phyloP scores from a whole-genome alignment of 2,797 vertebrate species.

The Chelon auratus region DNA sequence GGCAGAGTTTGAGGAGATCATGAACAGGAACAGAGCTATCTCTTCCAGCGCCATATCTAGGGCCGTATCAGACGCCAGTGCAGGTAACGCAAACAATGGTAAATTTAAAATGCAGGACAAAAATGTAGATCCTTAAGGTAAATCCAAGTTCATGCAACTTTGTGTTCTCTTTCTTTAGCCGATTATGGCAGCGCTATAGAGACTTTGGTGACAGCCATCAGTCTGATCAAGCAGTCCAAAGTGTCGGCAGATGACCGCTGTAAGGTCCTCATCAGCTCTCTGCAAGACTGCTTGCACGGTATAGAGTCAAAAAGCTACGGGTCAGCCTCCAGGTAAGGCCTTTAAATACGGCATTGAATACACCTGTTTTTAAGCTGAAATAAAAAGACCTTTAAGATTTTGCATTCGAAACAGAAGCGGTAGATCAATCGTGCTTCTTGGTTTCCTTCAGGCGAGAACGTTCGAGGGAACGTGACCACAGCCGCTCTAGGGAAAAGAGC shows the following conservation, averaged over 20 bases:
- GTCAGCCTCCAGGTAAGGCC: constrained; percentile 89
- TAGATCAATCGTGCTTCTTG: neutral
- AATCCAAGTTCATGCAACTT: neutral
- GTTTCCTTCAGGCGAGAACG: constrained; percentile 89
- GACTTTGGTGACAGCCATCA: constrained; percentile 98
- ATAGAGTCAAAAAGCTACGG: constrained; percentile 99
- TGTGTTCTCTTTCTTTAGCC: constrained; percentile 77
- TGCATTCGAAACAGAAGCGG: neutral
- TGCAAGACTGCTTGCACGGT: constrained; percentile 98
- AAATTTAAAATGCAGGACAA: neutral
- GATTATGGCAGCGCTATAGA: constrained; percentile 99
- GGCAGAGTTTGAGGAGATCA: constrained; percentile 99
- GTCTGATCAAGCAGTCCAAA: constrained; percentile 99
- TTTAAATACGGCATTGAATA: neutral
- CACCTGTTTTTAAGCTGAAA: too few relatives aligned
- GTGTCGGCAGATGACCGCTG: constrained; percentile 98
- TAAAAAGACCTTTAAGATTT: neutral
- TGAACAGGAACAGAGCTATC: constrained; percentile 98
- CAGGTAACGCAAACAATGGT: constrained; percentile 83
- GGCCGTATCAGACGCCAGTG: constrained; percentile 98
- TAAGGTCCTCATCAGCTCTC: constrained; percentile 99
- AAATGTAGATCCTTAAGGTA: neutral
- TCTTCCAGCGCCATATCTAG: constrained; percentile 99
- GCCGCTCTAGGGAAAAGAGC: constrained; percentile 97
- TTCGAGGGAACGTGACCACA: constrained; percentile 98